Evolutionary conservation across 2,888 invertebrate species (phyloP).

Genomic region (Crematogaster levior): DNA sequence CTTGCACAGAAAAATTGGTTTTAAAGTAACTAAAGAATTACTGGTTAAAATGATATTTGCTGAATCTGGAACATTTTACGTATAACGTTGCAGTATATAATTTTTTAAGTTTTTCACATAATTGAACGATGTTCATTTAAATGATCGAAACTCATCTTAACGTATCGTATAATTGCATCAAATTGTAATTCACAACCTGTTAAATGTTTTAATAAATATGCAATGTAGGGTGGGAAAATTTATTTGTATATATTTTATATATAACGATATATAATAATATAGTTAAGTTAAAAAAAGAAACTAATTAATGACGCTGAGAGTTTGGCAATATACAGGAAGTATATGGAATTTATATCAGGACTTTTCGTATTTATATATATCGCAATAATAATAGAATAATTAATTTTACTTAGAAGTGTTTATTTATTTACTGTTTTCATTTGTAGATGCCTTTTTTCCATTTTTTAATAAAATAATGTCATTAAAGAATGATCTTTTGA

Average conservation of each 20-base stretch:
- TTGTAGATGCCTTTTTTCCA: not conserved
- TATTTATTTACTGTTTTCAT: not conserved
- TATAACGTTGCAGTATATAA: not conserved
- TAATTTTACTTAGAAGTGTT: not conserved
- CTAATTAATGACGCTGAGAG: slow-evolving; percentile 31
- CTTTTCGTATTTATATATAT: slow-evolving; percentile 6
- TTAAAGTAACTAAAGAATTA: not conserved
- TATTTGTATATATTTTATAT: slow-evolving; percentile 16
- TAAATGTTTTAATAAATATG: slow-evolving; percentile 16
- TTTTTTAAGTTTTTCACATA: slow-evolving; percentile 6
- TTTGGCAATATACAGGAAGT: slow-evolving; percentile 38
- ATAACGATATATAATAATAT: slow-evolving; percentile 9
- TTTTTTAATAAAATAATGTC: not conserved
- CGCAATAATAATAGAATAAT: slow-evolving; percentile 10
- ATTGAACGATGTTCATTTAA: slow-evolving; percentile 15
- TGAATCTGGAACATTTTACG: not conserved
- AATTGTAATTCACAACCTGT: slow-evolving; percentile 14
- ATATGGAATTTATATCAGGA: slow-evolving; percentile 27
- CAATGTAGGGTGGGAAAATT: slow-evolving; percentile 17
- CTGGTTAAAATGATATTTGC: not conserved
- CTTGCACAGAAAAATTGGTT: not conserved
- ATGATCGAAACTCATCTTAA: slow-evolving; percentile 22
- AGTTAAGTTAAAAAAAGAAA: slow-evolving; percentile 24
- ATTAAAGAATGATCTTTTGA: not conserved
- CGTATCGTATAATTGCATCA: not conserved